Evolutionary conservation across 2,888 invertebrate genomes (phyloP).

Genomic region (Dyspetes luteomarginatus): DNA sequence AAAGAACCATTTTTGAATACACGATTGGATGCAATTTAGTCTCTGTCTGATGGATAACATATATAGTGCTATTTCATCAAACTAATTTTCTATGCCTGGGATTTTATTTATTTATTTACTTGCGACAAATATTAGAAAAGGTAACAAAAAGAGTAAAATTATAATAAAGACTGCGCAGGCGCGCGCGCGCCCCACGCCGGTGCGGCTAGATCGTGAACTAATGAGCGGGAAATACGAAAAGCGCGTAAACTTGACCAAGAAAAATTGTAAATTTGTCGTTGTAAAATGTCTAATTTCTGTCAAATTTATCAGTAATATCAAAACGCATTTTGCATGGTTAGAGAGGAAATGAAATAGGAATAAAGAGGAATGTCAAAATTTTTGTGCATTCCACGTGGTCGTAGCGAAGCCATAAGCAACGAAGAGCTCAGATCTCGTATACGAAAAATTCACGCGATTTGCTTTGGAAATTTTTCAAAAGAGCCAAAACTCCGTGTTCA

Average conservation of each 20-base stretch:
- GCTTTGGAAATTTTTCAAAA: slow-evolving; percentile 21
- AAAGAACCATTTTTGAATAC: too few relatives aligned
- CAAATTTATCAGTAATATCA: background rate
- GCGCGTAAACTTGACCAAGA: too few relatives aligned
- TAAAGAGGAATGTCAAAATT: slow-evolving; percentile 49
- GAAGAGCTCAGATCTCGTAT: slow-evolving; percentile 69
- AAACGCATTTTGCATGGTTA: background rate
- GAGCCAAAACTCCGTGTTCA: slow-evolving; percentile 32
- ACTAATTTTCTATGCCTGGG: too few relatives aligned
- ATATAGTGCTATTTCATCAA: too few relatives aligned
- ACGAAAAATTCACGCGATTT: slow-evolving; percentile 63
- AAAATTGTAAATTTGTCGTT: too few relatives aligned
- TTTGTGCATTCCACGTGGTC: slow-evolving; percentile 31
- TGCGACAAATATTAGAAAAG: too few relatives aligned
- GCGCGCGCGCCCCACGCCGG: background rate
- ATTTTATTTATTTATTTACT: too few relatives aligned
- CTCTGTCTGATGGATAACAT: too few relatives aligned
- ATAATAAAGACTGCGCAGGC: background rate
- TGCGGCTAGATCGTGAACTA: background rate
- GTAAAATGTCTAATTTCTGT: too few relatives aligned
- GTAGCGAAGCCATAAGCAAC: slow-evolving; percentile 49
- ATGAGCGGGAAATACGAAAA: background rate
- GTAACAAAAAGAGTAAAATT: background rate
- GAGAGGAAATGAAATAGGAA: slow-evolving; percentile 4
- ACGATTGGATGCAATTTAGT: too few relatives aligned